Base-by-base conservation (phyloP, 2,888 invertebrate species). In the Nymphalis urticae region DNA sequence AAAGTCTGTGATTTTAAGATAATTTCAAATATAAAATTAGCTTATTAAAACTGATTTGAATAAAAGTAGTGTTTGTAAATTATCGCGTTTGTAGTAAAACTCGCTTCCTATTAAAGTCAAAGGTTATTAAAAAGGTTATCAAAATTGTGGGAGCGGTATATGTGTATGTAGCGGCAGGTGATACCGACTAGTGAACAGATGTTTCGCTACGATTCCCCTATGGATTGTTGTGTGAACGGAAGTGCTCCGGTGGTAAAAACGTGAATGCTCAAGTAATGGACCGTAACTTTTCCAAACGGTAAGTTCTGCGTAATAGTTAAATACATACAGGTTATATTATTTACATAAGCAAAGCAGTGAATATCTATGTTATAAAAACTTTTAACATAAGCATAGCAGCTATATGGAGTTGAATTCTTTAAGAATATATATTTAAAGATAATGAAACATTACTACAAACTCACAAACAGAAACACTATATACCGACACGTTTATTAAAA, bases 171-270 rank as follows among this genome's bases (percentile, higher is more conserved):
- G 47, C 13, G 24, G 53, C 69, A 72, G 66, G 70, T 71, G 69
- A 58, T 61, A 48, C 42, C 4, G 13, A 27, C 36, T 27, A 24
- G 10, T 10, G 9, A 21, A 66, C 70, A 72, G 73, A 77, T 78
- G 75, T 77, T 75, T 69, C 72, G 61, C 69, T 66, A 70, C 64
- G n/a, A 71, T 54, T 64, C 74, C 76, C 75, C 73, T 73, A 62
- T 42, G 53, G 32, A 68, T 54, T 48, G 51, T 68, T 74, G 75
- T 79, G 79, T 73, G 78, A 79, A 73, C 76, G 79, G 79, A 79
- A 73, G 71, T 68, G 62, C 62, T 48, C 19, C 32, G 58, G 48
- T 71, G 71, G 71, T 58, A 72, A 71, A 70, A 72, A 72, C 53
- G 47, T 53, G 47, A 42, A 51, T 64, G 19, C 36, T 63, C n/a